phyloP scores from a whole-genome alignment of 1,140 invertebrate genomes.

The Drosophila varians region DNA sequence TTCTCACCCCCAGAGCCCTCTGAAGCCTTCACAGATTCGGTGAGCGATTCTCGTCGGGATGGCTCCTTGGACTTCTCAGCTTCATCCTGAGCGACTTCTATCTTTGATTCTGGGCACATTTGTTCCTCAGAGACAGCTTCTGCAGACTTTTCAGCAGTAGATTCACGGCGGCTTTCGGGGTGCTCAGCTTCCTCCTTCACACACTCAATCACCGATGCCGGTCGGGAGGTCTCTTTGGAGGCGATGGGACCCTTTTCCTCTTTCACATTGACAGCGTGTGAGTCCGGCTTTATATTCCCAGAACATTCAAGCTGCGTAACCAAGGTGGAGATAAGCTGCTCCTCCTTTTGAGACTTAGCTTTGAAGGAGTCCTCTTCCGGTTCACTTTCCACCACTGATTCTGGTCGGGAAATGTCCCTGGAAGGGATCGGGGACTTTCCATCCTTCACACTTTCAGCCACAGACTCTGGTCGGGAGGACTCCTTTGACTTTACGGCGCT shows the following conservation, averaged over 20 bases:
- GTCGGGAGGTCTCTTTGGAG: conserved; percentile 30
- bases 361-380: background rate
- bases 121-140: conserved; percentile 30
- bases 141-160: conserved; percentile 5
- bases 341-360: background rate
- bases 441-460: conserved; percentile 15
- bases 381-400: background rate
- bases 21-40: conserved; percentile 10
- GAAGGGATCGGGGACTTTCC: background rate
- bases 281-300: background rate
- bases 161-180: conserved; percentile 15
- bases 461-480: conserved; percentile 33
- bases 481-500: background rate
- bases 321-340: conserved; percentile 3
- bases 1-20: conserved; percentile 27
- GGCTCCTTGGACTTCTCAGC: conserved; percentile 12
- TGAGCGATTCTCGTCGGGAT: conserved; percentile 8
- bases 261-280: conserved; percentile 1
- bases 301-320: conserved; percentile 8
- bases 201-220: conserved; percentile 22
- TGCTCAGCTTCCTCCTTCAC: conserved; percentile 27
- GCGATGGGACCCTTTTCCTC: conserved; percentile 27
- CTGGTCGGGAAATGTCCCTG: background rate
- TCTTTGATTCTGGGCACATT: conserved; percentile 49
- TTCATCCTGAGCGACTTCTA: conserved; percentile 30